Evolutionary conservation across 2,113 vertebrate species (phyloP).

Genomic region (Hydrochoerus hydrochaeris): DNA sequence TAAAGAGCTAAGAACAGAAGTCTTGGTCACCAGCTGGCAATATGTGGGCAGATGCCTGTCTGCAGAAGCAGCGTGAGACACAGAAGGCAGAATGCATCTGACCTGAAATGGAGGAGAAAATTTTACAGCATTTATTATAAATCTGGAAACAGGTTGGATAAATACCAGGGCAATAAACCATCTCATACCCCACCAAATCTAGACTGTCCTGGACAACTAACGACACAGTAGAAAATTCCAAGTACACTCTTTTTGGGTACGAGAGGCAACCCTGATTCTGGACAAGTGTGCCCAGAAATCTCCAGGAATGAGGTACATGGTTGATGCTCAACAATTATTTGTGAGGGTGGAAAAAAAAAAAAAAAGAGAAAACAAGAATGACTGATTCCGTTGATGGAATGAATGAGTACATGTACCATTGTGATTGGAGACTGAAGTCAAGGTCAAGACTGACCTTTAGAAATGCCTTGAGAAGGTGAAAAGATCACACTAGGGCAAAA

Average conservation of each 20-base stretch:
- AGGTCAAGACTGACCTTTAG: slow-evolving; percentile 39
- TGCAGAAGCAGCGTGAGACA: background rate
- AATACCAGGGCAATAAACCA: background rate
- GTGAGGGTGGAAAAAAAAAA: too few relatives aligned
- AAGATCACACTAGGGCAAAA: background rate
- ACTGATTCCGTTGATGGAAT: background rate
- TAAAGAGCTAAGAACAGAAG: background rate
- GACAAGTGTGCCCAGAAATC: background rate
- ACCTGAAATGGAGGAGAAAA: background rate
- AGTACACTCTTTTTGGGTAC: background rate
- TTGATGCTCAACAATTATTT: background rate
- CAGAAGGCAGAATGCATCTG: background rate
- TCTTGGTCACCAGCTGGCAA: background rate
- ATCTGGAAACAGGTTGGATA: background rate
- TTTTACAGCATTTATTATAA: background rate
- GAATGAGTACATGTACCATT: background rate
- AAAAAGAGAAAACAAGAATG: background rate
- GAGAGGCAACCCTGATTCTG: background rate
- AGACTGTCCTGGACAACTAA: background rate
- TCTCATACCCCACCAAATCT: fast-evolving
- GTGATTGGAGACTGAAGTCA: background rate
- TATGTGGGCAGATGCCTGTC: background rate
- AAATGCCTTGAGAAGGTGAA: background rate
- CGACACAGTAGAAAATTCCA: background rate
- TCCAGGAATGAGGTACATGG: background rate